Evolutionary conservation across 92 coral and sea anemone genomes (phyloP).

Genomic region (Galaxea fascicularis): DNA sequence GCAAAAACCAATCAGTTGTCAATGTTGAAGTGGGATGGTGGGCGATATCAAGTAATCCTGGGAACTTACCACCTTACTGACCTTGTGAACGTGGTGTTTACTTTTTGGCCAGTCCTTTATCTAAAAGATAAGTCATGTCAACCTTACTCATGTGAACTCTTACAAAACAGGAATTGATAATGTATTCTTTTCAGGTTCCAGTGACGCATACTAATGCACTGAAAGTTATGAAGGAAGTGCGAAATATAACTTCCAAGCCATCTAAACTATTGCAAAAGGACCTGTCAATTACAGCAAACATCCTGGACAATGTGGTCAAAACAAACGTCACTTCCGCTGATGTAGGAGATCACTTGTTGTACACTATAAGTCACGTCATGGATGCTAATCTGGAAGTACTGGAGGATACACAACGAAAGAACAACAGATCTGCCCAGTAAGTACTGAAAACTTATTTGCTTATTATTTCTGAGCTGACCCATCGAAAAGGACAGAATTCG

Average conservation of each 20-base stretch:
- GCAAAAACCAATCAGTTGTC: no score
- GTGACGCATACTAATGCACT: constrained; percentile 82
- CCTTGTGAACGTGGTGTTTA: no score
- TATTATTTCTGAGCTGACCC: not conserved
- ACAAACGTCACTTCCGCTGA: constrained; percentile 78
- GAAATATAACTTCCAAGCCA: constrained; percentile 78
- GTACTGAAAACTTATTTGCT: constrained; percentile 1
- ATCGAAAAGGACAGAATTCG: not conserved
- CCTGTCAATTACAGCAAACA: constrained; percentile 84
- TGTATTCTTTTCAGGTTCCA: constrained; percentile 66
- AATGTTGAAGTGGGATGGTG: no score
- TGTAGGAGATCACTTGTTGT: constrained; percentile 89
- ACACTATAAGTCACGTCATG: constrained; percentile 94
- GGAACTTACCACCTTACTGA: no score
- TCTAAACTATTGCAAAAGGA: constrained; percentile 75
- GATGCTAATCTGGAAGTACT: constrained; percentile 79
- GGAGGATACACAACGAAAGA: constrained; percentile 70
- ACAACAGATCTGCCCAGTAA: constrained; percentile 88
- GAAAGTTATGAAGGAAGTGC: constrained; percentile 79
- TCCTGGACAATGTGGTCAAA: constrained; percentile 83
- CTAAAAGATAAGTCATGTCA: no score
- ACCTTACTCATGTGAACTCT: not conserved
- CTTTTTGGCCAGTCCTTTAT: no score
- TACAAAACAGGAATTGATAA: not conserved
- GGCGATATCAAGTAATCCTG: no score